Evolutionary conservation across 2,797 vertebrate species (phyloP).

Genomic region (Malacoctenus gilli): DNA sequence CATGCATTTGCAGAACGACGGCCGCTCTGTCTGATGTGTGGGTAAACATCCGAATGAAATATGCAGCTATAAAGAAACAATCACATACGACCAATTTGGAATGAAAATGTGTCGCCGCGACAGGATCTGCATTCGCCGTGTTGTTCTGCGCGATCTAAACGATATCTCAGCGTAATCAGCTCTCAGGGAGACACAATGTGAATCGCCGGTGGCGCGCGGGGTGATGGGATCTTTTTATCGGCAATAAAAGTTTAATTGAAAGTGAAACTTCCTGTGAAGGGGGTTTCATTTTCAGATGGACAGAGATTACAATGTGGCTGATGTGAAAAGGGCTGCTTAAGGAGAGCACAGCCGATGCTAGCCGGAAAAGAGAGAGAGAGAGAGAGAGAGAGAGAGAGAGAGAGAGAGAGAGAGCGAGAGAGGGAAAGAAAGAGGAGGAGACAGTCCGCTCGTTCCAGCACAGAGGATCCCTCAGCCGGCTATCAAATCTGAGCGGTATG

Average conservation of each 20-base stretch:
- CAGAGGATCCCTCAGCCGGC: slow-evolving; percentile 31
- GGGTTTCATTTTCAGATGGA: too few relatives aligned
- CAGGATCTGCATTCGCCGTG: neutral
- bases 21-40: slow-evolving; percentile 13
- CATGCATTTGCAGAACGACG: slow-evolving; percentile 22
- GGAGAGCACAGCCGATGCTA: too few relatives aligned
- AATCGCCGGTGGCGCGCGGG: neutral
- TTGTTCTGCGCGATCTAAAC: neutral
- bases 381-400: too few relatives aligned
- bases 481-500: slow-evolving; percentile 54
- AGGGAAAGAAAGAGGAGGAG: slow-evolving; percentile 34
- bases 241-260: neutral
- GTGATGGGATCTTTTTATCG: neutral
- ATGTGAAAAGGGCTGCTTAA: slow-evolving; percentile 16
- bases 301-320: slow-evolving; percentile 21
- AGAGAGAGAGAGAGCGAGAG: too few relatives aligned
- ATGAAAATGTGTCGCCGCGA: neutral
- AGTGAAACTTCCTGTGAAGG: neutral
- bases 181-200: neutral
- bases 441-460: slow-evolving; percentile 40
- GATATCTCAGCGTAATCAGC: neutral
- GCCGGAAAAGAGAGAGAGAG: too few relatives aligned
- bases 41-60: slow-evolving; percentile 7
- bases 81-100: neutral
- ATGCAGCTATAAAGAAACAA: neutral